These are phyloP conservation scores for Zhuqinia jingwanae DNA, from an alignment of 2,888 invertebrate genomes.

Conservation along the genomic window DNA sequence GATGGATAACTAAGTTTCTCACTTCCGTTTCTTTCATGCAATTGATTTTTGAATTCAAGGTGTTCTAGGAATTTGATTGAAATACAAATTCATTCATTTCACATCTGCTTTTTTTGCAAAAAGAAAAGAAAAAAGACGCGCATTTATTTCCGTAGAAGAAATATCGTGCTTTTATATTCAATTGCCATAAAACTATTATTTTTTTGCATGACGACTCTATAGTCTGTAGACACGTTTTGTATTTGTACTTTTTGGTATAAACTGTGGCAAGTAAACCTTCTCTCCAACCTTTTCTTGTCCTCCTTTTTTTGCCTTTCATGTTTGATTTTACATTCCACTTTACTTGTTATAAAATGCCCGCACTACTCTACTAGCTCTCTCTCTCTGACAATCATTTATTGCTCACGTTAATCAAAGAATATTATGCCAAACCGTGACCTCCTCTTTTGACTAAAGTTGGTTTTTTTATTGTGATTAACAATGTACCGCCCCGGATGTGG, in stretches of 20 bases:
- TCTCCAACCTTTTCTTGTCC: background rate
- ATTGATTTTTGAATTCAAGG: conserved; percentile 35
- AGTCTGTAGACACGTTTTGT: no score
- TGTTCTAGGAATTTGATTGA: conserved; percentile 55
- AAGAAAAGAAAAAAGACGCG: background rate
- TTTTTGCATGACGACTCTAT: no score
- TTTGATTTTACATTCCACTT: background rate
- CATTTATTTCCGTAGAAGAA: no score
- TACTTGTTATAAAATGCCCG: background rate
- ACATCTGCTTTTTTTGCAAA: conserved; percentile 40
- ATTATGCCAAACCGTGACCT: conserved; percentile 62
- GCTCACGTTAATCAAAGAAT: conserved; percentile 62
- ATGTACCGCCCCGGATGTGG: conserved; percentile 77
- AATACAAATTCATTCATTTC: conserved; percentile 19
- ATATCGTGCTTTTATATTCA: no score
- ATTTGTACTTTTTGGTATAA: no score
- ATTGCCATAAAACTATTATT: no score
- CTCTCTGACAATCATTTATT: conserved; percentile 38
- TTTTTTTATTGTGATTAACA: conserved; percentile 73
- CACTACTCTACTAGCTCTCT: no score
- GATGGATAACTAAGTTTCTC: conserved; percentile 40
- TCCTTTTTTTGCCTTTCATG: background rate
- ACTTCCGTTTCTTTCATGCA: conserved; percentile 64
- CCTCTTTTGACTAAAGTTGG: conserved; percentile 68
- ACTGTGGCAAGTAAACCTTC: background rate